Evolutionary conservation across 2,797 vertebrate genomes (phyloP).

Genomic region (Bucorvus abyssinicus): DNA sequence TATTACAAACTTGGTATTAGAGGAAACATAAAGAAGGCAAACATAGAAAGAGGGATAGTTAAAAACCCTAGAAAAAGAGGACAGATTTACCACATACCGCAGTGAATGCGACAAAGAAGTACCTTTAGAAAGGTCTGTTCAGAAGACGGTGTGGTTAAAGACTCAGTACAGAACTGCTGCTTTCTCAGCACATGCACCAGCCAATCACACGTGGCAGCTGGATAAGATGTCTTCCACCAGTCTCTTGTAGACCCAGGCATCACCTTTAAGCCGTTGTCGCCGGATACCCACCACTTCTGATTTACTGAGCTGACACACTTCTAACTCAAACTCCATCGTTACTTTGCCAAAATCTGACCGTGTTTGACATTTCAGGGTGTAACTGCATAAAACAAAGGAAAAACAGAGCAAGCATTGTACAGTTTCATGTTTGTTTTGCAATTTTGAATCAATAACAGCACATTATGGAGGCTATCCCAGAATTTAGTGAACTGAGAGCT

Average conservation of each 20-base stretch:
- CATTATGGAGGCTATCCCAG: neutral
- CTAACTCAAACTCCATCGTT: constrained; percentile 91
- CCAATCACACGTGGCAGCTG: constrained; percentile 79
- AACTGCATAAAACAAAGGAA: constrained; percentile 74
- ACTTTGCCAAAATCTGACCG: constrained; percentile 90
- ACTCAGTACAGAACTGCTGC: neutral
- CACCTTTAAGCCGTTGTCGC: constrained; percentile 90
- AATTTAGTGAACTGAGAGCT: neutral
- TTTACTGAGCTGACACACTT: constrained; percentile 89
- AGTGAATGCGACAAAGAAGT: neutral
- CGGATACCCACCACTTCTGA: constrained; percentile 85
- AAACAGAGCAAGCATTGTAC: neutral
- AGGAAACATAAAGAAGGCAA: neutral
- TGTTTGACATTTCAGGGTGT: constrained; percentile 89
- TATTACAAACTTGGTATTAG: neutral
- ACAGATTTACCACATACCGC: constrained; percentile 31
- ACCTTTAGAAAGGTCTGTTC: too few relatives aligned
- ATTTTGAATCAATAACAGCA: neutral
- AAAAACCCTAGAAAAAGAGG: constrained; percentile 5
- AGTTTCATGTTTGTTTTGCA: neutral
- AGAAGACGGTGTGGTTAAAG: neutral
- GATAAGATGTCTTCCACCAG: constrained; percentile 92
- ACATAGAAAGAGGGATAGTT: constrained; percentile 5
- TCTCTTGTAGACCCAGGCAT: constrained; percentile 95
- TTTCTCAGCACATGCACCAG: neutral